Percentiles rank a stretch among this genome's conserved stretches.
These are phyloP conservation scores for Phyllotis vaccarum DNA, from an alignment of 2,797 vertebrate species.

Conservation along the genomic window DNA sequence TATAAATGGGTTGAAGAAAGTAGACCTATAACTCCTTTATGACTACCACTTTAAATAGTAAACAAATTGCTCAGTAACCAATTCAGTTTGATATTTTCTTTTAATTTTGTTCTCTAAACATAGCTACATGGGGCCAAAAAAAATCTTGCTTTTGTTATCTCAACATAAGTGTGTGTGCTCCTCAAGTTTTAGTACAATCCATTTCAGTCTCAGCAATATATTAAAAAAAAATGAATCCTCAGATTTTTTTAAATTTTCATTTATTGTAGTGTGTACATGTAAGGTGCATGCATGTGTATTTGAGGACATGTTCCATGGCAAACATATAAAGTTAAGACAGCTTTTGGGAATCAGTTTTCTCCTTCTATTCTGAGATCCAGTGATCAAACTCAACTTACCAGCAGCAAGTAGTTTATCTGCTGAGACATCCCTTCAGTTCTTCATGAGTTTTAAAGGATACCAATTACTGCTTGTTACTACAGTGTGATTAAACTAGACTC, in stretches of 20 bases:
- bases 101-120: slow-evolving; percentile 24
- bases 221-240: neutral
- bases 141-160: neutral
- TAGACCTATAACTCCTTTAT: neutral
- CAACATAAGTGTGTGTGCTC: neutral
- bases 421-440: neutral
- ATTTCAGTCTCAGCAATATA: neutral
- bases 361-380: neutral
- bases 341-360: neutral
- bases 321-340: neutral
- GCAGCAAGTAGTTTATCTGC: neutral
- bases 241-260: neutral
- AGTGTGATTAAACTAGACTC: neutral
- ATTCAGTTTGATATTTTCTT: neutral
- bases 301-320: neutral
- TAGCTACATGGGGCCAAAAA: neutral
- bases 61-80: neutral
- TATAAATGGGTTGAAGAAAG: neutral
- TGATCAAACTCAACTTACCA: neutral
- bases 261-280: neutral
- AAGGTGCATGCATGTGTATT: neutral
- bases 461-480: neutral
- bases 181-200: neutral
- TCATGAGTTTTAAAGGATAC: neutral
- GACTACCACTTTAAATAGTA: slow-evolving; percentile 1